Conservation (phyloP, 2,113 vertebrate genomes). For the Ginglymostoma cirratum region DNA sequence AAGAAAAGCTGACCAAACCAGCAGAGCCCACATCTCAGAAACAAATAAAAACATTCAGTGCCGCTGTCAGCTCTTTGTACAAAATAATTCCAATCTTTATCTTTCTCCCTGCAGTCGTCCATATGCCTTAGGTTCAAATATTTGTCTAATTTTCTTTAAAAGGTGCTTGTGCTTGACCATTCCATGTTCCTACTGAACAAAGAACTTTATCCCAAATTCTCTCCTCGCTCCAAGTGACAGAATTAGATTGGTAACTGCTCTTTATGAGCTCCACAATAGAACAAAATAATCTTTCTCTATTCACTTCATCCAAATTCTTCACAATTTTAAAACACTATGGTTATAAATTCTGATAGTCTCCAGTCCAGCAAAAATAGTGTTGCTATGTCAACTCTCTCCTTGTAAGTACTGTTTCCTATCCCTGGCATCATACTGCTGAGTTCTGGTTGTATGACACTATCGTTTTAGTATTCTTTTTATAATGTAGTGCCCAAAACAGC, state of each 20-base stretch:
- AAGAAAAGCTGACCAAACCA: too few species aligned
- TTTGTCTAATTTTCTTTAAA: background rate
- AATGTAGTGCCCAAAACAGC: background rate
- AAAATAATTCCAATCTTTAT: background rate
- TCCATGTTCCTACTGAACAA: background rate
- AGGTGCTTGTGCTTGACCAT: background rate
- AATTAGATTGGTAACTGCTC: background rate
- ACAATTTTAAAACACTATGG: background rate
- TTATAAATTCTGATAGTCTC: background rate
- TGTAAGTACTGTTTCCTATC: background rate
- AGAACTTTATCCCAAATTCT: background rate
- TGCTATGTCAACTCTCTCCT: background rate
- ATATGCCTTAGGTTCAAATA: background rate
- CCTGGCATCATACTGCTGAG: background rate
- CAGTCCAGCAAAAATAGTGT: background rate
- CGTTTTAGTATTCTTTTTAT: background rate
- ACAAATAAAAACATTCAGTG: background rate
- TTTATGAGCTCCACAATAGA: background rate
- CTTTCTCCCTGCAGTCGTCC: background rate
- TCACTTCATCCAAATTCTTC: background rate
- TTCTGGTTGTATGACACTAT: background rate
- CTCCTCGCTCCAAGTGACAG: background rate
- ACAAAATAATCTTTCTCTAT: background rate
- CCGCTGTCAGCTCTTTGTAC: background rate
- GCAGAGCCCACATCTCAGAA: too few species aligned